Conservation (phyloP, 1,140 invertebrate genomes). For the Papilio polytes region DNA sequence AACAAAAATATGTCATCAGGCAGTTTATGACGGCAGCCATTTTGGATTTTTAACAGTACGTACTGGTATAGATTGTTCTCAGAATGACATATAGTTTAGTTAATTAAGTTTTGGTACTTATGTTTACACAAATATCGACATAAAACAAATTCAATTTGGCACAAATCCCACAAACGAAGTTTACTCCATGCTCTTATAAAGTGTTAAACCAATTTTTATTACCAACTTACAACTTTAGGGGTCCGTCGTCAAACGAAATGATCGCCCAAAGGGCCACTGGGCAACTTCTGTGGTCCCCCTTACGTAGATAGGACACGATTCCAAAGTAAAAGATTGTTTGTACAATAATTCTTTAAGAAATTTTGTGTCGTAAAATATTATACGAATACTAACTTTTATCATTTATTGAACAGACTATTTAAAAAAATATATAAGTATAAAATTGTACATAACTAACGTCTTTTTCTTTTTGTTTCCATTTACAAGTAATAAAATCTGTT, state of each 20-base stretch:
- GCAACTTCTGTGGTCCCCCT: slow-evolving; percentile 1
- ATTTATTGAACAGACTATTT: no score
- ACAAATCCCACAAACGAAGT: not conserved
- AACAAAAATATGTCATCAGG: no score
- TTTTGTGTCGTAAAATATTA: not conserved
- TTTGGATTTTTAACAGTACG: no score
- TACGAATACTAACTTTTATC: not conserved
- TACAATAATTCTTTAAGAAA: not conserved
- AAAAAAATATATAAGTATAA: no score
- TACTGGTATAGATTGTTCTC: not conserved
- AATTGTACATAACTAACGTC: no score
- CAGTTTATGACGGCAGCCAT: no score
- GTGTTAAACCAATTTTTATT: slow-evolving; percentile 19
- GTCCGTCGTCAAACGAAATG: slow-evolving; percentile 5
- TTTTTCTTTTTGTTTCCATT: not conserved
- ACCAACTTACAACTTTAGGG: not conserved
- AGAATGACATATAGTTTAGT: not conserved
- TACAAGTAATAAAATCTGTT: not conserved
- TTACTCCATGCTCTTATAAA: not conserved
- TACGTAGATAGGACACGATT: slow-evolving; percentile 13
- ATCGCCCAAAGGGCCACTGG: slow-evolving; percentile 14
- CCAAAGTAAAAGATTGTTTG: slow-evolving; percentile 21
- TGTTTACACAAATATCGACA: not conserved
- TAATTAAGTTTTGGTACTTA: not conserved
- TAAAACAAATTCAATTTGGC: not conserved